These are phyloP conservation scores for Pelecanoides urinatrix DNA, from an alignment of 2,113 vertebrate species.

Conservation along the genomic window DNA sequence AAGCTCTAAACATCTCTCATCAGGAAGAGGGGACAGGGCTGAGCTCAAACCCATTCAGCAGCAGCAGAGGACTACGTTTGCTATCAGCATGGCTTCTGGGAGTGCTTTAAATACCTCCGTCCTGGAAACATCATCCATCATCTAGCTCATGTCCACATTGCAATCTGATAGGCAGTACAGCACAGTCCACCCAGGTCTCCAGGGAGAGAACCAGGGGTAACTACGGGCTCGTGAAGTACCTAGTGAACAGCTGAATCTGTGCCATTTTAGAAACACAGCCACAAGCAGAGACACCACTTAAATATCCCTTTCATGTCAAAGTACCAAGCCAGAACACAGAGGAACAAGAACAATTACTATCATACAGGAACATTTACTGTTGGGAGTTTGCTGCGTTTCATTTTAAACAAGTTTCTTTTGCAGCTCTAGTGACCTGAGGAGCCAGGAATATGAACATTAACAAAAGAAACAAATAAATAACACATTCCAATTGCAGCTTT, in stretches of 20 bases:
- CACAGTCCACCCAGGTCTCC: not conserved
- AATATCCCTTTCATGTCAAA: not conserved
- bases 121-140: not conserved
- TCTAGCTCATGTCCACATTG: not conserved
- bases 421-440: conserved; percentile 35
- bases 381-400: conserved; percentile 6
- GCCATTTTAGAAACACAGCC: not conserved
- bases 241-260: not conserved
- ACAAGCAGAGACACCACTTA: not conserved
- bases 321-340: not conserved
- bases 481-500: conserved; percentile 45
- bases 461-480: conserved; percentile 56
- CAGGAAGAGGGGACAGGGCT: rapidly evolving
- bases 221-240: not conserved
- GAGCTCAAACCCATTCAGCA: not conserved
- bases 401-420: conserved; percentile 34
- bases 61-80: not conserved
- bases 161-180: not conserved
- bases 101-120: not conserved
- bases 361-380: not conserved
- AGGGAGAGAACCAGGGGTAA: not conserved
- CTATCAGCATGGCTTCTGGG: not conserved
- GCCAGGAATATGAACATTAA: conserved; percentile 33
- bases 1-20: not conserved
- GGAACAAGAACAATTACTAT: not conserved